Evolutionary conservation across 2,888 invertebrate genomes (phyloP).

Genomic region (Leptinotarsa peninsularis): DNA sequence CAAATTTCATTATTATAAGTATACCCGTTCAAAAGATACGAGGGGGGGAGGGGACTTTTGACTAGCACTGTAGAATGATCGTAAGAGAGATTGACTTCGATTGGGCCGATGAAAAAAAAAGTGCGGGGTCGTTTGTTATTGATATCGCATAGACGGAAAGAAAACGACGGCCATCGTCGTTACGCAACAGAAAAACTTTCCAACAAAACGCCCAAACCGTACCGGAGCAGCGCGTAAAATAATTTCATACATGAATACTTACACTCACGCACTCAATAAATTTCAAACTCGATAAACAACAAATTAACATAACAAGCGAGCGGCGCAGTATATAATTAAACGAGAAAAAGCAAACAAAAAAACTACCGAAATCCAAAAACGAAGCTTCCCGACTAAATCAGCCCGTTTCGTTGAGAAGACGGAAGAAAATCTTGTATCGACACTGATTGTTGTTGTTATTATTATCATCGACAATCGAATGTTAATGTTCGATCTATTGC

Average conservation of each 20-base stretch:
- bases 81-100: no score
- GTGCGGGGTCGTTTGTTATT: not conserved
- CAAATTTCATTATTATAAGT: no score
- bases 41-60: no score
- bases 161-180: not conserved
- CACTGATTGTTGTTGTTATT: not conserved
- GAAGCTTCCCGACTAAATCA: not conserved
- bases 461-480: constrained; percentile 17
- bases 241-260: constrained; percentile 21
- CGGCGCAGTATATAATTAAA: constrained; percentile 27
- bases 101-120: not conserved
- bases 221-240: constrained; percentile 17
- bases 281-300: constrained; percentile 24
- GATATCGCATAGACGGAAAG: not conserved
- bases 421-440: no score
- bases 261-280: constrained; percentile 21
- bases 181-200: constrained; percentile 12
- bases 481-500: constrained; percentile 39
- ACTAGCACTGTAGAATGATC: no score
- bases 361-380: constrained; percentile 4
- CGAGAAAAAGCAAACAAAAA: constrained; percentile 27
- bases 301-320: constrained; percentile 35
- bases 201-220: constrained; percentile 5
- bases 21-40: no score
- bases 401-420: no score